Base-by-base conservation (phyloP, 2,888 invertebrate species). In the Xylota sylvarum region DNA sequence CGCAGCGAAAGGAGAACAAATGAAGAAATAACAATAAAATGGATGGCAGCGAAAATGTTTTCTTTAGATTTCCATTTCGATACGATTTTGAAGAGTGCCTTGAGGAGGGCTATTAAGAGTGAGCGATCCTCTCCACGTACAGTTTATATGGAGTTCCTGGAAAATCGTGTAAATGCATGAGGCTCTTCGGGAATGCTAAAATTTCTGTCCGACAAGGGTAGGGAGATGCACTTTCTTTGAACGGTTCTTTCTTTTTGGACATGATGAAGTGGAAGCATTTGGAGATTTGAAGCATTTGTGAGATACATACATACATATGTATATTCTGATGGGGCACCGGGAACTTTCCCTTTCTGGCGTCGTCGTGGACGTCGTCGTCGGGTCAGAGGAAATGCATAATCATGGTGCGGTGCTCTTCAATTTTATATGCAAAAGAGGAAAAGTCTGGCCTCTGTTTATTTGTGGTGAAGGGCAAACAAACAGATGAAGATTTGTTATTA, bases 401-500 rank as follows among this genome's bases (percentile, higher is more conserved):
- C 64, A 74, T 62, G 46, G 58, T 9, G 27, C 12, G 55, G 30
- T 19, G 5, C 70, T 77, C 67, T 73, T 77, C 32, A 73, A 58
- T 74, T 58, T 73, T 82, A 77, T 80, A 76, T 87, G 83, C 79
- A 87, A 77, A 89, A 87, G 78, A 62, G 65, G 58, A 73, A 82
- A 88, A 82, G 79, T 60, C 70, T 43, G 23, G 65, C 14, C 5
- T 77, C 37, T 62, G 58, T 56, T 55, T 72, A 17, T 32, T 60
- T 77, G 73, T 56, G 62, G 64, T 62, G 74, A 76, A 60, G 84
- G 79, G 82, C 77, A 80, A 50, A 48, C 77, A 80, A 50, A 48
- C 58, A 43, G 32, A 64, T 76, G 40, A 14, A 76, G 74, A 73
- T 80, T 74, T 70, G 70, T 65, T 37, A 52, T 52, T 70, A 46